Base-by-base conservation (phyloP, 2,888 invertebrate species). In the Hoplodrina ambigua region DNA sequence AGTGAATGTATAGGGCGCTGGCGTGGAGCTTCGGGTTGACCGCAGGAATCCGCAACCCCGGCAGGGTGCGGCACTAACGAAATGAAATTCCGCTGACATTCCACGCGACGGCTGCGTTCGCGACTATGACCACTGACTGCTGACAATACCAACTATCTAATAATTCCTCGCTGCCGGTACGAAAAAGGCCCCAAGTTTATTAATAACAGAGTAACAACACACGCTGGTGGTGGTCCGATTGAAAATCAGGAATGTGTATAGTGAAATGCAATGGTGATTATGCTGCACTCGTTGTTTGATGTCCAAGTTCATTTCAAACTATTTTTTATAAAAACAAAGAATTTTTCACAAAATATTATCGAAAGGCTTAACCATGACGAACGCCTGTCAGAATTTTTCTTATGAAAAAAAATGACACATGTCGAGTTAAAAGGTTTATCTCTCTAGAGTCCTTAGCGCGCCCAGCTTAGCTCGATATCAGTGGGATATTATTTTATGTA, bases 21-120 rank as follows among this genome's bases (percentile, higher is more conserved):
- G 78, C 63, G 67, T 64, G 66, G 75, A 78, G 74, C 65, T 62
- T 66, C 72, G 81, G 86, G 84, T 73, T 78, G 86, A 87, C 93
- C 91, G 85, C 91, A 90, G 89, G 92, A 88, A 92, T 93, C 91
- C 90, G 88, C 91, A 90, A 89, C 88, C 90, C 89, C 83, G 84
- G 84, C 81, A 81, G 82, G 84, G 85, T 79, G 86, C 86, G 88
- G 85, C 89, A 88, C 91, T 94, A 94, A 92, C 94, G 92, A 95
- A 95, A 95, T 95, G 92, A 95, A 95, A 95, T 95, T 95, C 95
- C 94, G 75, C 79, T 81, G 85, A 86, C 90, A 93, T 94, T 90
- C 93, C 92, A 81, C 85, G 85, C 83, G 79, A 83, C 85, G 86
- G 82, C 85, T 86, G 84, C 87, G 86, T 79, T 82, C 86, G 87